Evolutionary conservation across 2,888 invertebrate species (phyloP).

Genomic region (Patella depressa): DNA sequence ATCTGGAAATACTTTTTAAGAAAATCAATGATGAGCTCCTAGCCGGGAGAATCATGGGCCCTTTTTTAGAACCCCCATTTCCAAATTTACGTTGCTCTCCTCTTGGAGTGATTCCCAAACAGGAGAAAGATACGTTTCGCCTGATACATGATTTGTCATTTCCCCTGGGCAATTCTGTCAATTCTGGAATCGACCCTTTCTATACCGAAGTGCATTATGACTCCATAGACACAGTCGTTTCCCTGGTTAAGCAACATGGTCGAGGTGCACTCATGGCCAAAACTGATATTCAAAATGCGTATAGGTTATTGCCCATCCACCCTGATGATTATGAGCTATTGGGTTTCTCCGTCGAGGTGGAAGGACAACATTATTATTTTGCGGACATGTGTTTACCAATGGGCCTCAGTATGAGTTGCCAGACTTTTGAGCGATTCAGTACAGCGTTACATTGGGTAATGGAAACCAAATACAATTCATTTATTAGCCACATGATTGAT

Average conservation of each 20-base stretch:
- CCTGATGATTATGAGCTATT: background rate
- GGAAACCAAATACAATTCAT: background rate
- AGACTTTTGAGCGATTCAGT: conserved; percentile 6
- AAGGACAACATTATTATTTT: background rate
- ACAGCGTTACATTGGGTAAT: conserved; percentile 14
- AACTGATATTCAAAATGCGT: no score
- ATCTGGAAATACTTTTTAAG: background rate
- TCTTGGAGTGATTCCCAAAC: background rate
- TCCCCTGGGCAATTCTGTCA: background rate
- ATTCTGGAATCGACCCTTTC: no score
- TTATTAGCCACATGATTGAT: no score
- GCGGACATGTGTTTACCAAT: conserved; percentile 2
- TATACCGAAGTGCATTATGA: no score
- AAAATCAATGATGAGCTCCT: background rate
- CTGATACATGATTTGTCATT: background rate
- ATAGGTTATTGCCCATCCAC: no score
- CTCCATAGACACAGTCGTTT: no score
- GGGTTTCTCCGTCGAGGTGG: background rate
- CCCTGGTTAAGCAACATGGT: no score
- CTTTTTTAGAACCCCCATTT: background rate
- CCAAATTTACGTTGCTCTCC: conserved; percentile 2
- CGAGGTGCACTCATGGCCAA: no score
- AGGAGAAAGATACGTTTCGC: background rate
- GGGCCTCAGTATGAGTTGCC: background rate
- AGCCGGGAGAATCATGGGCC: no score